A percentile compares a stretch with the other conserved stretches of the same genome.
phyloP scores from a whole-genome alignment of 2,797 vertebrate genomes.

The Acropternis orthonyx region DNA sequence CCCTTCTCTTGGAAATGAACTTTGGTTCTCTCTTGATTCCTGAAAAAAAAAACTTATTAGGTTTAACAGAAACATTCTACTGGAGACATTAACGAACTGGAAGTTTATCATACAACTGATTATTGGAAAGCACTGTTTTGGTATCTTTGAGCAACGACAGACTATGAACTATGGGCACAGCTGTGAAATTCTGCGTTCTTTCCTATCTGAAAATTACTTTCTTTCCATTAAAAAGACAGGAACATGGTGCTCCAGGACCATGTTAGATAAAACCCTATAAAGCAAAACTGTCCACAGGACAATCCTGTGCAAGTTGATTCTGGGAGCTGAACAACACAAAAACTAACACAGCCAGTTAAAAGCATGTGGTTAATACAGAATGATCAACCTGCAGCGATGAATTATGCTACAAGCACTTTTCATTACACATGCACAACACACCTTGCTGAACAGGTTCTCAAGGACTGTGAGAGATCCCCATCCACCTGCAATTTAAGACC shows the following conservation, averaged over 20 bases:
- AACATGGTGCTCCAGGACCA: background rate
- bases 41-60: constrained; percentile 44
- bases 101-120: background rate
- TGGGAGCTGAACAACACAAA: background rate
- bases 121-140: background rate
- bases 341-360: background rate
- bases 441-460: background rate
- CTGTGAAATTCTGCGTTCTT: background rate
- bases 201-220: background rate
- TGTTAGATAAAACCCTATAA: background rate
- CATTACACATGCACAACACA: background rate
- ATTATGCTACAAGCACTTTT: background rate
- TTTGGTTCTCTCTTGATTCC: constrained; percentile 83
- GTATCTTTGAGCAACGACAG: background rate
- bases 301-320: background rate
- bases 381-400: background rate
- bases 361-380: background rate
- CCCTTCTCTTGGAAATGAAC: constrained; percentile 84
- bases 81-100: background rate
- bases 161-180: rapidly evolving
- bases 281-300: background rate
- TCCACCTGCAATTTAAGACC: background rate
- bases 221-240: background rate
- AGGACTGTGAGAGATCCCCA: background rate
- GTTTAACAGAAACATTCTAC: background rate